Percentiles rank a stretch among this genome's conserved stretches.
These are phyloP conservation scores for Crioceris asparagi DNA, from an alignment of 2,888 invertebrate genomes.

Conservation along the genomic window DNA sequence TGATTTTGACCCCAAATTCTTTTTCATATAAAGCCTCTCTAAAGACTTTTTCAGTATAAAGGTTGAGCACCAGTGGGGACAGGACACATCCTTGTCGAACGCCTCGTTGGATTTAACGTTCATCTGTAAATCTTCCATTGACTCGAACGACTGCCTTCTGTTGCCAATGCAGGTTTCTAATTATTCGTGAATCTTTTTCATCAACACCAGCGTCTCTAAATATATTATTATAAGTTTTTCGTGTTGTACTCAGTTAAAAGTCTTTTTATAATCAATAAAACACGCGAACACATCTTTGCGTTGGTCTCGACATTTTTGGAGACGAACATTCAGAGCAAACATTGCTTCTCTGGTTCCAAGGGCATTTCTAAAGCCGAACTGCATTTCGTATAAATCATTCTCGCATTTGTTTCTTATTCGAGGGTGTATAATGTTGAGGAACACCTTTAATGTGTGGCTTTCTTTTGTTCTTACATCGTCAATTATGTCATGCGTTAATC, in stretches of 20 bases:
- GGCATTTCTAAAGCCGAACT: constrained; percentile 11
- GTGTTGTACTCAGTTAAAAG: constrained; percentile 11
- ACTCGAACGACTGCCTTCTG: constrained; percentile 4
- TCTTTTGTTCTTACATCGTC: no score
- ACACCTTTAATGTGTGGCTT: constrained; percentile 7
- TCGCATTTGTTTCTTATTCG: constrained; percentile 8
- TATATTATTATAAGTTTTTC: constrained; percentile 9
- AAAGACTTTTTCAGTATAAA: no score
- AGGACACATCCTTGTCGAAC: no score
- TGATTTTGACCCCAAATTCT: no score
- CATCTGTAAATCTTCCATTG: constrained; percentile 8
- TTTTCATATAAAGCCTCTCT: no score
- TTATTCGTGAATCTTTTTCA: no score
- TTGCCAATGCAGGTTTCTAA: constrained; percentile 3
- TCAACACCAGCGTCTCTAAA: constrained; percentile 1
- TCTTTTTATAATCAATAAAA: constrained; percentile 12
- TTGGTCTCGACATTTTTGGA: constrained; percentile 10
- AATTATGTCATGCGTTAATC: no score
- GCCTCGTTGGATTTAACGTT: no score
- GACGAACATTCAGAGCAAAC: constrained; percentile 8
- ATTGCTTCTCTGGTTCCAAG: constrained; percentile 11
- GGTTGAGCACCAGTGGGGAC: no score
- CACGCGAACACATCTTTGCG: constrained; percentile 6
- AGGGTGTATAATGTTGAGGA: constrained; percentile 6
- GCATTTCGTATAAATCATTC: constrained; percentile 6